Percentiles rank a stretch among this genome's conserved stretches.
Conservation (phyloP, 2,888 invertebrate genomes). For the Tanaodytes sp. region DNA sequence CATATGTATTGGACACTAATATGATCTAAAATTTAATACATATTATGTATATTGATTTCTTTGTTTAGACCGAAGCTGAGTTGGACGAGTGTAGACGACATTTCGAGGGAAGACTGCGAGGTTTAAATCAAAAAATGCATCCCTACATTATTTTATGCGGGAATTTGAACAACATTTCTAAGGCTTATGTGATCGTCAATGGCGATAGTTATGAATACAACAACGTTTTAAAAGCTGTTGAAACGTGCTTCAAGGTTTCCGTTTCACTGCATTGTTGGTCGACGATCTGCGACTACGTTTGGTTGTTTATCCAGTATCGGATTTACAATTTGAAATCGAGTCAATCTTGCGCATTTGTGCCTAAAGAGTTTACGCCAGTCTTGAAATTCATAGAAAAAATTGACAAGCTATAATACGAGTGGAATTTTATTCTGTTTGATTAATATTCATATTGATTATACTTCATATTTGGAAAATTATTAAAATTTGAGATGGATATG, state of each 20-base stretch:
- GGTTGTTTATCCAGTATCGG: slow-evolving; percentile 14
- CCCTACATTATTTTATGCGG: slow-evolving; percentile 35
- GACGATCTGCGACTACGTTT: slow-evolving; percentile 18
- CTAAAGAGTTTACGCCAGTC: slow-evolving; percentile 4
- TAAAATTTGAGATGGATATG: neutral
- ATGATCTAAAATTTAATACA: no score
- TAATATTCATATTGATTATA: neutral
- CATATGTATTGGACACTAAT: no score
- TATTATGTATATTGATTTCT: neutral
- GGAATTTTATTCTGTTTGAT: no score
- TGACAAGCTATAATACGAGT: neutral
- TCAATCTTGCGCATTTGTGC: slow-evolving; percentile 18
- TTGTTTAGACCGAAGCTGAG: slow-evolving; percentile 17
- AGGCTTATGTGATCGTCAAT: slow-evolving; percentile 26
- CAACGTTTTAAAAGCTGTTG: slow-evolving; percentile 26
- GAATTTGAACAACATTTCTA: slow-evolving; percentile 23
- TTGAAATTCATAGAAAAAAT: slow-evolving; percentile 32
- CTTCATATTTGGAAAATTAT: no score
- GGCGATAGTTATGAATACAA: slow-evolving; percentile 26
- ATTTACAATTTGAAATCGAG: slow-evolving; percentile 16
- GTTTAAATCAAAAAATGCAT: slow-evolving; percentile 9
- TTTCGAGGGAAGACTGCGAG: neutral
- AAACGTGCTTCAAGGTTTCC: slow-evolving; percentile 23
- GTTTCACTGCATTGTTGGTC: slow-evolving; percentile 25
- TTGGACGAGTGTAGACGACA: slow-evolving; percentile 1